Evolutionary conservation across 64 coral and sea anemone species (phyloP).

Genomic region (Porites lutea): DNA sequence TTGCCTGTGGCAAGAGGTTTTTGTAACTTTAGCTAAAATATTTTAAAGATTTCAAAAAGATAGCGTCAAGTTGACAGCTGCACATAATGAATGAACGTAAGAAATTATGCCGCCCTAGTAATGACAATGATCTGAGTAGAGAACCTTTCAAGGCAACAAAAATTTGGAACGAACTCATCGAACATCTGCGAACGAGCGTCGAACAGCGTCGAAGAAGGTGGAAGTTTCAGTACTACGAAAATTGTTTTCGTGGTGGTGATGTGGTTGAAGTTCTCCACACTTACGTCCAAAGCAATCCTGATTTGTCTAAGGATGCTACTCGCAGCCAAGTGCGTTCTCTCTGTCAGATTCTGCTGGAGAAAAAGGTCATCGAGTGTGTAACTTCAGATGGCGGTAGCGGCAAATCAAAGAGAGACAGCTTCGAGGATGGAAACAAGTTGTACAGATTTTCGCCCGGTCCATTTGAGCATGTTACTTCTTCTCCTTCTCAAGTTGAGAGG

Average conservation of each 20-base stretch:
- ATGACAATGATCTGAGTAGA: background rate
- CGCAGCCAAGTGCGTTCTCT: conserved; percentile 81
- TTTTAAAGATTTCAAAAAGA: background rate
- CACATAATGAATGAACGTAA: conserved; percentile 14
- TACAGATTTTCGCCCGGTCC: conserved; percentile 68
- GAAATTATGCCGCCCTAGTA: background rate
- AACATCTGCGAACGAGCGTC: conserved; percentile 76
- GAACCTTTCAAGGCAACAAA: conserved; percentile 95
- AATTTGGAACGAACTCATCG: conserved; percentile 95
- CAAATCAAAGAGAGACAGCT: conserved; percentile 56
- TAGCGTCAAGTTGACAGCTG: background rate
- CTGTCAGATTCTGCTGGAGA: conserved; percentile 87
- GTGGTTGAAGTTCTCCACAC: conserved; percentile 78
- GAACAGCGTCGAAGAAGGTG: conserved; percentile 84
- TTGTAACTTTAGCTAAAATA: background rate
- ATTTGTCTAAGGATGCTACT: conserved; percentile 78
- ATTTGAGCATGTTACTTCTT: background rate
- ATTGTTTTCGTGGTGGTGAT: conserved; percentile 92
- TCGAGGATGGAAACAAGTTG: conserved; percentile 78
- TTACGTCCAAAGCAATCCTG: conserved; percentile 83
- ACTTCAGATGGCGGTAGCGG: background rate
- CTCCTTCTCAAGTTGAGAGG: background rate
- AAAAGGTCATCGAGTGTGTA: conserved; percentile 83
- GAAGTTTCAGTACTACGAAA: conserved; percentile 94
- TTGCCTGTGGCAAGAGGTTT: background rate